Evolutionary conservation across 2,797 vertebrate species (phyloP), one percentile per base, ranked within the genome.

Genomic region (Malurus leucopterus): DNA sequence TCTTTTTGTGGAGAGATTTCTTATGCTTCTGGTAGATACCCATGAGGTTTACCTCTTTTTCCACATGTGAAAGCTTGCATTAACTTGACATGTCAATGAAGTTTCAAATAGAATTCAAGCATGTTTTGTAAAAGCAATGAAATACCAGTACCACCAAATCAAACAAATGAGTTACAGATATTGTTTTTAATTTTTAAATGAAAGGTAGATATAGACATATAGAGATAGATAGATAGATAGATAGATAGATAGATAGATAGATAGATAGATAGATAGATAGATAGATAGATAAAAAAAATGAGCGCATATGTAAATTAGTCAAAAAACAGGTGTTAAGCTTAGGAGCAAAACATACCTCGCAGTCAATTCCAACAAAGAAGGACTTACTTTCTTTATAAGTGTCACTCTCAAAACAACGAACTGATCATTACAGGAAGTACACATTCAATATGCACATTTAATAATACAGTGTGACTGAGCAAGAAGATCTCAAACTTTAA

Each of bases 181-280:
- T 18, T 69, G 51, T 47, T 26, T 72, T 50, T 41, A 3, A 32
- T 53, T 74, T 63, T 84, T 14, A 69, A 71, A 61, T 21, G 2
- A 8, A 9, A 73, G 3, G 49, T 2, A 34, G 2, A 26, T 8
- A 62, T 0, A n/a, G 10, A 32, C 3, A 32, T 8, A 34, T 6
- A 50, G 2, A 36, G 5, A 21, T 3, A 32, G 20, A 21, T 3
- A 32, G 20, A n/a, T n/a, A n/a, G n/a, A n/a, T n/a, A n/a, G n/a
- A n/a, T n/a, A 36, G 5, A 21, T 3, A 32, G 20, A 21, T 3
- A 32, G 20, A n/a, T n/a, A 36, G 5, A 21, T 3, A 32, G 20
- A 21, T 3, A 32, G 20, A n/a, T n/a, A 36, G 5, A 21, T 3
- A 32, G 20, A 21, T 3, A 32, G 20, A n/a, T n/a, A 36, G 5